A percentile compares a stretch with the other conserved stretches of the same genome.
Conservation (phyloP, 1,140 invertebrate genomes). For the Leptonema lineaticorne region DNA sequence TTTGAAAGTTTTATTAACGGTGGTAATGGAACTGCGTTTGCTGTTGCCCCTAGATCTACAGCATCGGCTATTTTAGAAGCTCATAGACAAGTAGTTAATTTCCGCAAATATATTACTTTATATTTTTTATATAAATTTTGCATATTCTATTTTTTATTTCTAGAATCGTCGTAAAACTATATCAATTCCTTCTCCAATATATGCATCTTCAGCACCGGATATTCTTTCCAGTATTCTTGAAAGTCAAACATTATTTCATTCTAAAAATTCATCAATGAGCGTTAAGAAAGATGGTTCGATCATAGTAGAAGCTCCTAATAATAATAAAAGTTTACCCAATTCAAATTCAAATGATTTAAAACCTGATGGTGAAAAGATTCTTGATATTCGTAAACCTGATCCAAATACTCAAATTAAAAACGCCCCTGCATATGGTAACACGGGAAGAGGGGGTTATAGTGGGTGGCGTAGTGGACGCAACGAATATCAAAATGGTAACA, state of each 20-base stretch:
- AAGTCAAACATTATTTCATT: constrained; percentile 72
- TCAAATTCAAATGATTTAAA: constrained; percentile 44
- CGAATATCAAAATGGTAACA: constrained; percentile 49
- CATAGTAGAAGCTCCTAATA: constrained; percentile 47
- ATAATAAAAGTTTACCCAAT: constrained; percentile 26
- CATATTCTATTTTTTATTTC: constrained; percentile 36
- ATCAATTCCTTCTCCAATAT: constrained; percentile 47
- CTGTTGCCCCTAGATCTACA: constrained; percentile 52
- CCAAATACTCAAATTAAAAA: constrained; percentile 48
- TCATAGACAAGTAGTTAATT: constrained; percentile 48
- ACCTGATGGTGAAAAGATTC: constrained; percentile 44
- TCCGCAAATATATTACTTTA: constrained; percentile 35
- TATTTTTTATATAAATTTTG: constrained; percentile 39
- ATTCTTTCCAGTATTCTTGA: constrained; percentile 74
- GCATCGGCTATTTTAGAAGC: constrained; percentile 46
- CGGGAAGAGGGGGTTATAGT: constrained; percentile 49
- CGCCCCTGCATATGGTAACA: constrained; percentile 63
- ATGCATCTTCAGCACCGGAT: constrained; percentile 54
- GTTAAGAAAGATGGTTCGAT: constrained; percentile 64
- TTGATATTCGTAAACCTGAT: constrained; percentile 49
- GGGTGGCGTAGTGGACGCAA: constrained; percentile 51
- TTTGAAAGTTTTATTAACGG: constrained; percentile 41
- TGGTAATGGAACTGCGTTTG: constrained; percentile 45
- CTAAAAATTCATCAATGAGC: constrained; percentile 62
- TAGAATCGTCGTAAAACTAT: constrained; percentile 56